Percentiles rank a stretch among this genome's conserved stretches.
Conservation (phyloP, 1,140 invertebrate genomes). For the Scaptomyza graminum region DNA sequence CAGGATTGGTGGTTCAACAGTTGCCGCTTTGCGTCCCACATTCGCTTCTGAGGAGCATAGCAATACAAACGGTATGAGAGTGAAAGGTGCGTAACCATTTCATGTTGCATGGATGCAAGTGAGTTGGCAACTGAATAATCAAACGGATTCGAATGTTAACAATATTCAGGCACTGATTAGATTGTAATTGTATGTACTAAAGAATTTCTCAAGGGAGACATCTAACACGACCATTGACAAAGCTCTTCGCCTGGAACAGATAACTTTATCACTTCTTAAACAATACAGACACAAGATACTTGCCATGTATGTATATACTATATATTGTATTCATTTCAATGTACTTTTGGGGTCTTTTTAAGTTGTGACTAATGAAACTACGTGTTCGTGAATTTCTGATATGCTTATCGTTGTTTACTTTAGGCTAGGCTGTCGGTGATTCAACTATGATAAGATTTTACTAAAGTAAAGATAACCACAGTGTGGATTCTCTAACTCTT, state of each 20-base stretch:
- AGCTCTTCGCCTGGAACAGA: neutral
- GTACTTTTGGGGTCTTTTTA: neutral
- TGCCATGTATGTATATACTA: neutral
- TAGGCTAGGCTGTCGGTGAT: neutral
- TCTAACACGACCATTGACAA: neutral
- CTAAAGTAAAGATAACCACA: neutral
- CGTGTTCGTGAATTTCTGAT: neutral
- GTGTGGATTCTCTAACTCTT: neutral
- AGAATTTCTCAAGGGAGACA: neutral
- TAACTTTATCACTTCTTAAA: neutral
- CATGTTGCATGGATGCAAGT: neutral
- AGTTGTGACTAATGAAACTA: conserved; percentile 2
- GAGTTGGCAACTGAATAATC: conserved; percentile 14
- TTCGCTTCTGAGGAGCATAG: conserved; percentile 40
- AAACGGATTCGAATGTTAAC: neutral
- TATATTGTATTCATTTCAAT: neutral
- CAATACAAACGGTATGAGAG: conserved; percentile 13
- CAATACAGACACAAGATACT: neutral
- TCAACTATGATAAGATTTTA: conserved; percentile 1
- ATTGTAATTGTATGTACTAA: conserved; percentile 1
- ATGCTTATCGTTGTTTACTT: neutral
- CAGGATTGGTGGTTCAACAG: conserved; percentile 78
- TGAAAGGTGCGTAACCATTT: conserved; percentile 9
- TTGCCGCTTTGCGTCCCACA: conserved; percentile 59
- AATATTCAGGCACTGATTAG: neutral